Evolutionary conservation across 2,113 vertebrate species (phyloP).

Genomic region (Pampusana beccarii): DNA sequence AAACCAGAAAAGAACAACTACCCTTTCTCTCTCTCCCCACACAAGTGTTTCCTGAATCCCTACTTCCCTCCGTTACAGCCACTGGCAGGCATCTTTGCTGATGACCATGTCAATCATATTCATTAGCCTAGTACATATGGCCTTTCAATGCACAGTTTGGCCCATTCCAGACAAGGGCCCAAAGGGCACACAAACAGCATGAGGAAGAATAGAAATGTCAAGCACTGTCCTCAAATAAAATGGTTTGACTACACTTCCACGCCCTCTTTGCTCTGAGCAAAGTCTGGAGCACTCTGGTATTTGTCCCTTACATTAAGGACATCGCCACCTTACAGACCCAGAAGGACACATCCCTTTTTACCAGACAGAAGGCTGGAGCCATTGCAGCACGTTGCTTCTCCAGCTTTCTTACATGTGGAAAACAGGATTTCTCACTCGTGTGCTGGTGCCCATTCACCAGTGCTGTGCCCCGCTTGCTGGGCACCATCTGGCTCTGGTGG

Average conservation of each 20-base stretch:
- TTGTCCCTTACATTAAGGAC: neutral
- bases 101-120: neutral
- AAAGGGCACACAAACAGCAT: neutral
- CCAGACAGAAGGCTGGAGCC: neutral
- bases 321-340: neutral
- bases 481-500: fast-evolving
- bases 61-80: neutral
- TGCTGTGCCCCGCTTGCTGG: neutral
- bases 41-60: neutral
- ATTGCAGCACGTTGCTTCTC: neutral
- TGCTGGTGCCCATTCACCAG: neutral
- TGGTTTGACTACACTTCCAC: neutral
- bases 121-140: neutral
- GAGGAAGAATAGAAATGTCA: neutral
- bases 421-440: neutral
- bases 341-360: neutral
- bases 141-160: neutral
- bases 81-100: neutral
- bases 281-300: neutral
- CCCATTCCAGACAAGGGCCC: neutral
- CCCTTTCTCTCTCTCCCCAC: neutral
- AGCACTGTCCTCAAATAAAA: neutral
- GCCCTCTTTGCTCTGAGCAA: neutral
- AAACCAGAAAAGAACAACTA: neutral
- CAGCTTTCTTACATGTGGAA: fast-evolving